phyloP scores from a whole-genome alignment of 2,113 vertebrate genomes.

The Cardinalis cardinalis region DNA sequence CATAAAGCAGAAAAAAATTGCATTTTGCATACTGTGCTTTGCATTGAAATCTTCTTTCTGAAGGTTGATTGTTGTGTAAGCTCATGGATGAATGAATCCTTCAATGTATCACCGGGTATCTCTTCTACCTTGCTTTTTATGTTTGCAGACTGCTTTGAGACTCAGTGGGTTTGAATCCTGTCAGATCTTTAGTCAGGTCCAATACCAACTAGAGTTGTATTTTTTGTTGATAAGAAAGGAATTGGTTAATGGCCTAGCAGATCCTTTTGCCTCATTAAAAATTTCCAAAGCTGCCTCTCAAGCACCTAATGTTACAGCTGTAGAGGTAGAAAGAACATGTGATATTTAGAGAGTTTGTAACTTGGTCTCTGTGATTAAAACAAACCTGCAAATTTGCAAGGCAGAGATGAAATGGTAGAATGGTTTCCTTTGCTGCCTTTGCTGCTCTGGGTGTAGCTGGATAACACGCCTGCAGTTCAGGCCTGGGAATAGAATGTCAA shows the following conservation, averaged over 20 bases:
- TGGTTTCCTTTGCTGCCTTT: background rate
- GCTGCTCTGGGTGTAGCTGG: background rate
- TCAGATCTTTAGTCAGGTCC: background rate
- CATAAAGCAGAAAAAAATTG: background rate
- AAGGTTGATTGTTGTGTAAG: background rate
- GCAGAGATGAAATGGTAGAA: background rate
- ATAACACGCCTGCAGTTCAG: background rate
- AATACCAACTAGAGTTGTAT: background rate
- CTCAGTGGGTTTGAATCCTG: fast-evolving
- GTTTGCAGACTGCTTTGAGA: background rate
- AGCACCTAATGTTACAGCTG: background rate
- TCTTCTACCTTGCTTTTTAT: background rate
- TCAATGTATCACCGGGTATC: background rate
- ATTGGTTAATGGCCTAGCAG: background rate
- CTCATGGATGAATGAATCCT: background rate
- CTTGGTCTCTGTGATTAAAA: background rate
- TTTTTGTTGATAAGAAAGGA: background rate
- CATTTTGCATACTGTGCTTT: background rate
- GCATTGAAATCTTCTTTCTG: background rate
- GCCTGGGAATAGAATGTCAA: background rate
- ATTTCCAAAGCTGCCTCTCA: conserved; percentile 8
- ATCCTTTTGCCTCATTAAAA: background rate
- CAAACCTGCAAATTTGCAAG: background rate
- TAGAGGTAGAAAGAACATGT: background rate
- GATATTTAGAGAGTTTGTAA: background rate